These are phyloP conservation scores for Prorops nasuta DNA, from an alignment of 1,140 invertebrate genomes.

Conservation along the genomic window DNA sequence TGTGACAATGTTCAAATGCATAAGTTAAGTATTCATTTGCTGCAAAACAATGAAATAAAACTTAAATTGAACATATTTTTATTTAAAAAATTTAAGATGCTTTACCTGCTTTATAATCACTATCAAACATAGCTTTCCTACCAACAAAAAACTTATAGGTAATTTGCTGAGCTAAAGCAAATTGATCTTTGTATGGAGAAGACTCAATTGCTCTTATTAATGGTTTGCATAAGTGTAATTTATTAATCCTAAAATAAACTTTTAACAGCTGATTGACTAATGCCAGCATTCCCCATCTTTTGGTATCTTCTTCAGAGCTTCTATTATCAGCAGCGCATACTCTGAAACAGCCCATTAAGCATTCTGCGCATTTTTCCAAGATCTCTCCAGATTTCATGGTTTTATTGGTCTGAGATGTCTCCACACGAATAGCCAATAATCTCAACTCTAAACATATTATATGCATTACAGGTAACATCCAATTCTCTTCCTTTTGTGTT, in stretches of 20 bases:
- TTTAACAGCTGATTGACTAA: conserved; percentile 97
- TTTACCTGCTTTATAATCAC: conserved; percentile 83
- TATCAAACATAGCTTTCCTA: conserved; percentile 97
- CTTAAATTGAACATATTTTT: not conserved
- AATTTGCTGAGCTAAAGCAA: conserved; percentile 82
- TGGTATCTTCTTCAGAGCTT: conserved; percentile 81
- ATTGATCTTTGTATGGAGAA: conserved; percentile 83
- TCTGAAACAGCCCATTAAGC: conserved; percentile 90
- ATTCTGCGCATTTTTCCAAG: conserved; percentile 91
- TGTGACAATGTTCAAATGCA: conserved; percentile 90
- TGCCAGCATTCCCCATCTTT: conserved; percentile 93
- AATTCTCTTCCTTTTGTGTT: conserved; percentile 92
- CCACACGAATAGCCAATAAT: conserved; percentile 77
- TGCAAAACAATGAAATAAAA: conserved; percentile 44
- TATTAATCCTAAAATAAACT: conserved; percentile 97
- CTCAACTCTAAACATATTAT: conserved; percentile 85
- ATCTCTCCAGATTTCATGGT: conserved; percentile 70
- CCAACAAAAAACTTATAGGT: conserved; percentile 98
- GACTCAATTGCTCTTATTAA: conserved; percentile 95
- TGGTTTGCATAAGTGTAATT: conserved; percentile 94
- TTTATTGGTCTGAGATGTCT: conserved; percentile 57
- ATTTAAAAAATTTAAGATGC: not conserved
- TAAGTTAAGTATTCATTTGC: conserved; percentile 91
- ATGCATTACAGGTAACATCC: conserved; percentile 90
- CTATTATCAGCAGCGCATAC: conserved; percentile 93